Evolutionary conservation across 2,888 invertebrate species (phyloP).

Genomic region (Nebria brevicollis): DNA sequence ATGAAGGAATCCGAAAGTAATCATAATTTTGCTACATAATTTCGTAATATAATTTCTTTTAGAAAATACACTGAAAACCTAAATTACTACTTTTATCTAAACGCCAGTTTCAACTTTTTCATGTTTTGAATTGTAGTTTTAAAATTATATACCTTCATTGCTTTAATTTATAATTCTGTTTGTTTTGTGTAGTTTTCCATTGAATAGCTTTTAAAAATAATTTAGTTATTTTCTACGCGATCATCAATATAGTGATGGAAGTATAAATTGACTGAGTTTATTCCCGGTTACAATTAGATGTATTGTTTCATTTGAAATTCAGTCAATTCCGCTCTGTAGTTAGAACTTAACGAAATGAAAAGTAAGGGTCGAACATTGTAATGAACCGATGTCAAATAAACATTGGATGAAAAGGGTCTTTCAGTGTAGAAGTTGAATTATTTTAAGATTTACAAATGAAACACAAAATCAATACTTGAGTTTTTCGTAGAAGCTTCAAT

Average conservation of each 20-base stretch:
- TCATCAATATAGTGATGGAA: too few relatives aligned
- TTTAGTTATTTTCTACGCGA: too few relatives aligned
- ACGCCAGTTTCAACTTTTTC: too few relatives aligned
- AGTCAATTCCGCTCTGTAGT: constrained; percentile 24
- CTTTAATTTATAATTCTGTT: too few relatives aligned
- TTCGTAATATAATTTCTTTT: constrained; percentile 17
- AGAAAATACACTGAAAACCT: neutral
- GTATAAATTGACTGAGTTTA: constrained; percentile 34
- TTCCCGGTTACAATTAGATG: constrained; percentile 38
- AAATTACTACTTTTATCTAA: neutral
- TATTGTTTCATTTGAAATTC: constrained; percentile 28
- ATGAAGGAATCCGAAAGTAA: constrained; percentile 6
- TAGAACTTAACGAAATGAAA: constrained; percentile 4
- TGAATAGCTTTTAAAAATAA: too few relatives aligned
- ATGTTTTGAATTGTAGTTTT: too few relatives aligned
- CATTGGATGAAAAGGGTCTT: constrained; percentile 31
- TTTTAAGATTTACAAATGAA: constrained; percentile 14
- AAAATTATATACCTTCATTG: too few relatives aligned
- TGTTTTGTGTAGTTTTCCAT: too few relatives aligned
- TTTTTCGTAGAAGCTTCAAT: neutral
- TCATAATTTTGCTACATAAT: constrained; percentile 27
- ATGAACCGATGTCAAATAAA: constrained; percentile 34
- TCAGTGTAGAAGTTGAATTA: neutral
- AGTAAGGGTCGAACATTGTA: constrained; percentile 11
- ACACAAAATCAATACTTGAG: constrained; percentile 9